Evolutionary conservation across 2,797 vertebrate genomes (phyloP).

Genomic region (Todus mexicanus): DNA sequence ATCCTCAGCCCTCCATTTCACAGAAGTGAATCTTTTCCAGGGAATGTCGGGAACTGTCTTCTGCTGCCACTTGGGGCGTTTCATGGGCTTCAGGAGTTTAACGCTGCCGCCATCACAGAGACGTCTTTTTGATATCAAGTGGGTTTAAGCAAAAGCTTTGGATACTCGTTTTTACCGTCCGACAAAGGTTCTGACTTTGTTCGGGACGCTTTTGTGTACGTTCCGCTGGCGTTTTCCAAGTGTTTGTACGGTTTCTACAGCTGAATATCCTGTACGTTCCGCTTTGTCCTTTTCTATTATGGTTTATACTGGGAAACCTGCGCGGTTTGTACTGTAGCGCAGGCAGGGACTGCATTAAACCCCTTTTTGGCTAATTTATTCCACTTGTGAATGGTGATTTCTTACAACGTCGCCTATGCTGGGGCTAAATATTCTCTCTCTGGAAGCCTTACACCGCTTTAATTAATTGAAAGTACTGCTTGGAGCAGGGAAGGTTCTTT

Average conservation of each 20-base stretch:
- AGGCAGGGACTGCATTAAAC: slow-evolving; percentile 55
- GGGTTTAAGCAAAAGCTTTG: slow-evolving; percentile 50
- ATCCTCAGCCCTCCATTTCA: background rate
- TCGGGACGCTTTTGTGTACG: background rate
- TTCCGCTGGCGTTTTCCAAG: background rate
- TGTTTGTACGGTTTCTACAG: slow-evolving; percentile 47
- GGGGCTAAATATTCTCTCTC: background rate
- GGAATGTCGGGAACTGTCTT: background rate
- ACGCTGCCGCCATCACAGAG: background rate
- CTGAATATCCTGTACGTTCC: background rate
- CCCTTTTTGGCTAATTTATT: slow-evolving; percentile 32
- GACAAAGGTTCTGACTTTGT: background rate
- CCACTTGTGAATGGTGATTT: slow-evolving; percentile 1
- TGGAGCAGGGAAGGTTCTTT: background rate
- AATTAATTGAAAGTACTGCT: background rate
- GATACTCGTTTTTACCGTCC: background rate
- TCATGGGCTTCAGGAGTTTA: background rate
- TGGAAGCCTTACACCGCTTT: background rate
- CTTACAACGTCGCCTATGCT: background rate
- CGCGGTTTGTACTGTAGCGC: background rate
- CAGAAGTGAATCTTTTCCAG: background rate
- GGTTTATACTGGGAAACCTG: slow-evolving; percentile 34
- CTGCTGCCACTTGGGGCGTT: background rate
- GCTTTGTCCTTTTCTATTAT: slow-evolving; percentile 33
- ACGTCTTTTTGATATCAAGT: slow-evolving; percentile 49